These are phyloP conservation scores for Cheilosia soror DNA, from an alignment of 2,888 invertebrate species.

Conservation along the genomic window DNA sequence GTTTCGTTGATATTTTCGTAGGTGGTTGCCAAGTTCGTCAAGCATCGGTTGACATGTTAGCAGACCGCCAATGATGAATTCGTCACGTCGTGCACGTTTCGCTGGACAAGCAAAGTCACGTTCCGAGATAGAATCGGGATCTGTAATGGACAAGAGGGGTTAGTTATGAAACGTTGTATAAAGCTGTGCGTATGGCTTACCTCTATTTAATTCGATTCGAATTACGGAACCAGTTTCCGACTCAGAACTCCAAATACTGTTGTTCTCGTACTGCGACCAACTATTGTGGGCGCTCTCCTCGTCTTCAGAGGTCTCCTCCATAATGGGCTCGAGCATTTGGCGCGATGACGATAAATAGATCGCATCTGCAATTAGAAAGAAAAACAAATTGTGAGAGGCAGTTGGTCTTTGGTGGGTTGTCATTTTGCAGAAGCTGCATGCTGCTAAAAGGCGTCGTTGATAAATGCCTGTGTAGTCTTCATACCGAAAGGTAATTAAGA, in stretches of 20 bases:
- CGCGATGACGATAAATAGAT: slow-evolving; percentile 82
- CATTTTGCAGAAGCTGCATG: too few species aligned
- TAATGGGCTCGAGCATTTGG: slow-evolving; percentile 90
- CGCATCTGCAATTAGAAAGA: slow-evolving; percentile 79
- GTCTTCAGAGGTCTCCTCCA: slow-evolving; percentile 95
- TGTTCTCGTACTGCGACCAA: slow-evolving; percentile 81
- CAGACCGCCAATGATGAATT: slow-evolving; percentile 76
- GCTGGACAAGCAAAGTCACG: slow-evolving; percentile 90
- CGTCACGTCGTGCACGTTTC: slow-evolving; percentile 88
- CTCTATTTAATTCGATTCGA: slow-evolving; percentile 86
- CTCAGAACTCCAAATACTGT: slow-evolving; percentile 85
- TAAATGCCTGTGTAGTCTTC: too few species aligned
- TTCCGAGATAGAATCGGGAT: slow-evolving; percentile 86
- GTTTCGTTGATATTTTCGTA: slow-evolving; percentile 77
- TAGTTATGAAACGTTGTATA: not conserved
- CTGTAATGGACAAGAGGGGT: slow-evolving; percentile 76
- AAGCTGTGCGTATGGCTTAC: slow-evolving; percentile 75
- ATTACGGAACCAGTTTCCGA: slow-evolving; percentile 94
- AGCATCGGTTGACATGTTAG: slow-evolving; percentile 59
- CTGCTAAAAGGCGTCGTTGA: too few species aligned
- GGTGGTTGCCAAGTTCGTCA: slow-evolving; percentile 49
- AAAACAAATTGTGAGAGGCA: not conserved
- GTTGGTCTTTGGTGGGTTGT: not conserved
- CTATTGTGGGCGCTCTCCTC: slow-evolving; percentile 82
- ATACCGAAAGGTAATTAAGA: too few species aligned